Evolutionary conservation across 2,113 vertebrate genomes (phyloP).

Genomic region (Galbula dea): DNA sequence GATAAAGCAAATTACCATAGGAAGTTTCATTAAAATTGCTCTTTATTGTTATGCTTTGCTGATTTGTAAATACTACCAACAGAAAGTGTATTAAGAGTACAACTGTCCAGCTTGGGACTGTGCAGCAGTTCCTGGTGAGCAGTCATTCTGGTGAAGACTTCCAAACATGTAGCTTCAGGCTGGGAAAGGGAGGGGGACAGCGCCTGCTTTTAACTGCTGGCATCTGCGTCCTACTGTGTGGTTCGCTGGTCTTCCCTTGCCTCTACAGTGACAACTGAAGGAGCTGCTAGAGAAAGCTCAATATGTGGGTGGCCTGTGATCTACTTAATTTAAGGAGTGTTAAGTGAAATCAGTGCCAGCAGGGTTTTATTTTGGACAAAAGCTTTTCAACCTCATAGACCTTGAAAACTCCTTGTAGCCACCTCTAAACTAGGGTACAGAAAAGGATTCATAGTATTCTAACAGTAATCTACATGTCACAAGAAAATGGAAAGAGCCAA

Average conservation of each 20-base stretch:
- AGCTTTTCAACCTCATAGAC: background rate
- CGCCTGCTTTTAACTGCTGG: background rate
- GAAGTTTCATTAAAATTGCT: background rate
- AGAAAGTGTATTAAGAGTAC: background rate
- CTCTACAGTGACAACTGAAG: background rate
- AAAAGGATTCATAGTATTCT: background rate
- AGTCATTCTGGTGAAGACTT: background rate
- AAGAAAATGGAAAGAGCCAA: background rate
- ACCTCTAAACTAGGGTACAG: background rate
- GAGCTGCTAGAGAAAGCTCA: background rate
- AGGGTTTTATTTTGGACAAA: background rate
- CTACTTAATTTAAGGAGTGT: background rate
- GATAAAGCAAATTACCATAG: background rate
- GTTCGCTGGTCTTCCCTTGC: background rate
- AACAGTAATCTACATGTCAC: accelerated
- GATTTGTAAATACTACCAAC: background rate
- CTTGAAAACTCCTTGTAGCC: background rate
- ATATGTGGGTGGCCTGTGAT: accelerated
- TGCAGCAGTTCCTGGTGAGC: background rate
- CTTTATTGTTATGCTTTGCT: background rate
- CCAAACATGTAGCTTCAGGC: background rate
- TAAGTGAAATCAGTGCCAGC: background rate
- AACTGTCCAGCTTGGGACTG: background rate
- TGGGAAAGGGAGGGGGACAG: background rate
- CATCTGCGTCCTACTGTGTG: background rate